Evolutionary conservation across 2,797 vertebrate species (phyloP), one percentile per base, ranked within the genome.

Genomic region (Amblyopsis hoosieri): DNA sequence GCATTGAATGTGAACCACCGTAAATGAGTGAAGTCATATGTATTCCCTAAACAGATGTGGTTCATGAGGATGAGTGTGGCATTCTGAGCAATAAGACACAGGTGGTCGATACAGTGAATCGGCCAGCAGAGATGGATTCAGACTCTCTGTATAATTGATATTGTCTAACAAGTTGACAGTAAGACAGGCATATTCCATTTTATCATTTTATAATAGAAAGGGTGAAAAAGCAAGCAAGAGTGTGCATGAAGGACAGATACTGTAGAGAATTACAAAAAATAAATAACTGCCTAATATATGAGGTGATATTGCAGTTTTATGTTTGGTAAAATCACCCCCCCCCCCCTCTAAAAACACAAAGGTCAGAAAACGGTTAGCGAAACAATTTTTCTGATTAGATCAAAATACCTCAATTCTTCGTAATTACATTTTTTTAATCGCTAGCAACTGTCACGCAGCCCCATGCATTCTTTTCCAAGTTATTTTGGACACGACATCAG

Each of bases 361-460:
- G 70, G 66, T 84, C 80, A 72, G 66, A 69, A 57, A 63, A 70
- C 50, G 48, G 78, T 79, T 72, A 83, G 45, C 64, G 72, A 77
- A 85, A 72, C 54, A 48, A 47, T 57, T 29, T 48, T 23, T 80
- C 33, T 64, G 66, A 84, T 83, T 80, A 68, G 33, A 85, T 81
- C 50, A 6, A 58, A 72, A 69, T 63, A 61, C 69, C 55, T 68
- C 52, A 50, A 17, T 66, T 77, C 67, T 60, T 47, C 48, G 59
- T 69, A 62, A 63, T 78, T 85, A 49, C 71, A 56, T 71, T 81
- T 55, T 51, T 54, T 67, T 75, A 67, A 73, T 57, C 63, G 53
- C 67, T 68, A 67, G 62, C 47, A 66, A 76, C 45, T 54, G 76
- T 83, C 83, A 59, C 64, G 81, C 72, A 69, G 54, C 67, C 29